A percentile compares a stretch with the other conserved stretches of the same genome.
Conservation (phyloP, 1,140 invertebrate genomes). For the Drosophila sp. region DNA sequence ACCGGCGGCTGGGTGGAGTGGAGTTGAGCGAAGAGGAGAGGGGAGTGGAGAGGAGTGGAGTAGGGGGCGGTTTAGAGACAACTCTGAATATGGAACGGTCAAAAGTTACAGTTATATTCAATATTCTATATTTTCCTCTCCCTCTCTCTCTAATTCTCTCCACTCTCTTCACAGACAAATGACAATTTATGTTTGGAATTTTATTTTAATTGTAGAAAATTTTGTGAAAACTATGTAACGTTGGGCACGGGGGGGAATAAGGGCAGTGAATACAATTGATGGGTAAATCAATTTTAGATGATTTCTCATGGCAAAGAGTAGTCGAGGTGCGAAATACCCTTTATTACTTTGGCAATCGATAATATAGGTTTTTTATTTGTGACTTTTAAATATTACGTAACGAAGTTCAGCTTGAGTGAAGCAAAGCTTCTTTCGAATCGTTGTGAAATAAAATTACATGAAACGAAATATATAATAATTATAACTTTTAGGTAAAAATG, state of each 20-base stretch:
- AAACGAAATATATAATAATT: too few species aligned
- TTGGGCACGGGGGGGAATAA: constrained; percentile 9
- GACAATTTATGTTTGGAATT: constrained; percentile 60
- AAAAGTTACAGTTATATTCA: not conserved
- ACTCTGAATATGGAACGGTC: not conserved
- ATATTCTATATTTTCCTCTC: not conserved
- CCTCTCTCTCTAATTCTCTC: constrained; percentile 44
- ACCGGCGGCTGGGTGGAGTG: not conserved
- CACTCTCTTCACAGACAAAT: constrained; percentile 43
- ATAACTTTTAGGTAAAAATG: too few species aligned
- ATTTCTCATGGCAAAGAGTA: not conserved
- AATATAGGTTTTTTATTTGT: too few species aligned
- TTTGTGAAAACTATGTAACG: constrained; percentile 36
- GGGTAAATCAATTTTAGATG: constrained; percentile 1
- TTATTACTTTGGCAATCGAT: not conserved
- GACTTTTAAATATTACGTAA: too few species aligned
- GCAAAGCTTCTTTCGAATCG: too few species aligned
- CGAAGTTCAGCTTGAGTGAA: too few species aligned
- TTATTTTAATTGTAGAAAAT: constrained; percentile 49
- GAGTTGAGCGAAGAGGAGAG: not conserved
- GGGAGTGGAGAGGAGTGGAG: not conserved
- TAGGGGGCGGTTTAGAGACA: not conserved
- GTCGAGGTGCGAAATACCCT: not conserved
- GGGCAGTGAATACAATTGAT: not conserved
- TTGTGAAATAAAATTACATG: too few species aligned